These are phyloP conservation scores for Himantopus leucocephalus DNA, from an alignment of 2,113 vertebrate species.

Conservation along the genomic window DNA sequence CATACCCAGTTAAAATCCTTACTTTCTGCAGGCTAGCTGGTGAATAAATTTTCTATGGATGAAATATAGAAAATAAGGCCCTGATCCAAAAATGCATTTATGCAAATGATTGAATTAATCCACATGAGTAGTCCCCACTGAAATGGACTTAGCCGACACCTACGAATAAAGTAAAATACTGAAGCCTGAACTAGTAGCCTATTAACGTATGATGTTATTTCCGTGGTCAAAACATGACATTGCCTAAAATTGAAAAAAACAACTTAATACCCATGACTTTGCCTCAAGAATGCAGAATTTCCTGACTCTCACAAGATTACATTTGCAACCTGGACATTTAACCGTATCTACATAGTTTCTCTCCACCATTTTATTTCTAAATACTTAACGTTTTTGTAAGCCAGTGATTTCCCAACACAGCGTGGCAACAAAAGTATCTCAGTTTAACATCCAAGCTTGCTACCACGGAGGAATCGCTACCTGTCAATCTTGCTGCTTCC, in stretches of 20 bases:
- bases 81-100: neutral
- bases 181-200: neutral
- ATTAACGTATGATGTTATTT: neutral
- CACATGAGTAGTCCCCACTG: neutral
- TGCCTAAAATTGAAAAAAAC: neutral
- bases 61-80: neutral
- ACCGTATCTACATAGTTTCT: neutral
- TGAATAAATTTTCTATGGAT: neutral
- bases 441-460: neutral
- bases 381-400: neutral
- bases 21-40: neutral
- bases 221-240: neutral
- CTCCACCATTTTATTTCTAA: neutral
- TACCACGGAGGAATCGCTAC: neutral
- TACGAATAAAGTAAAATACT: neutral
- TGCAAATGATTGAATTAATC: neutral
- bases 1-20: neutral
- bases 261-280: neutral
- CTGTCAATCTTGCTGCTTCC: neutral
- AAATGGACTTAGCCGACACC: neutral
- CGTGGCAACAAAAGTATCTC: neutral
- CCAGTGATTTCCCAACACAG: neutral
- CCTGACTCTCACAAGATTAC: neutral
- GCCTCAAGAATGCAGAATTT: neutral
- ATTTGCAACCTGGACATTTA: neutral